phyloP scores from a whole-genome alignment of 1,140 invertebrate genomes.

The Aleiodes sp. region DNA sequence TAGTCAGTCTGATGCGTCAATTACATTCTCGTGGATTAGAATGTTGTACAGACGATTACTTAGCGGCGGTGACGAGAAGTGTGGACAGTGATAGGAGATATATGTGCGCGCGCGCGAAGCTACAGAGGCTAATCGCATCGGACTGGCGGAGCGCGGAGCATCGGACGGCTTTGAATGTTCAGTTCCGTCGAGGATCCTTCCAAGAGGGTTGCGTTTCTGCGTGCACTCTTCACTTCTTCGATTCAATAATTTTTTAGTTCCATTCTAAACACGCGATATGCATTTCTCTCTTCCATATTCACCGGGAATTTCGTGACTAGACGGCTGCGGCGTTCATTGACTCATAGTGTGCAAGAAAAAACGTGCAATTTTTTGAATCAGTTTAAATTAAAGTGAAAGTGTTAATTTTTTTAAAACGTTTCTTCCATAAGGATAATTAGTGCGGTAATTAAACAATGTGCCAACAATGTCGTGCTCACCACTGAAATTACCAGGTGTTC shows the following conservation, averaged over 20 bases:
- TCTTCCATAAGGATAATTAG: neutral
- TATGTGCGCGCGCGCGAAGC: slow-evolving; percentile 34
- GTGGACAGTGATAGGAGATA: slow-evolving; percentile 3
- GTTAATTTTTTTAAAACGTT: neutral
- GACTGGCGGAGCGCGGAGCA: slow-evolving; percentile 36
- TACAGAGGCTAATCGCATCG: slow-evolving; percentile 33
- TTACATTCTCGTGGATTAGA: neutral
- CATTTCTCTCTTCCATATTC: neutral
- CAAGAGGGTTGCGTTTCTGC: slow-evolving; percentile 43
- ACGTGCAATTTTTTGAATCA: neutral
- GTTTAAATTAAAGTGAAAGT: neutral
- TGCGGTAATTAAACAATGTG: slow-evolving; percentile 28
- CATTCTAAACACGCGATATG: neutral
- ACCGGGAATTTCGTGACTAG: slow-evolving; percentile 12
- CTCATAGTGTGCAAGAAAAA: neutral
- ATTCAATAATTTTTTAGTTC: neutral
- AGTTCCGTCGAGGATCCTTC: slow-evolving; percentile 55
- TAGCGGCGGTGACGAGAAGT: neutral
- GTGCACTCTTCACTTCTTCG: slow-evolving; percentile 11
- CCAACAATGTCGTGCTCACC: slow-evolving; percentile 48
- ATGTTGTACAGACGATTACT: neutral
- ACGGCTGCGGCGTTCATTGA: neutral
- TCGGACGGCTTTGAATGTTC: slow-evolving; percentile 45
- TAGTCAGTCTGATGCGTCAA: neutral
- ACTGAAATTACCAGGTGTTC: slow-evolving; percentile 42